Conservation (phyloP, 2,797 vertebrate species). For the Distichodus sexfasciatus region DNA sequence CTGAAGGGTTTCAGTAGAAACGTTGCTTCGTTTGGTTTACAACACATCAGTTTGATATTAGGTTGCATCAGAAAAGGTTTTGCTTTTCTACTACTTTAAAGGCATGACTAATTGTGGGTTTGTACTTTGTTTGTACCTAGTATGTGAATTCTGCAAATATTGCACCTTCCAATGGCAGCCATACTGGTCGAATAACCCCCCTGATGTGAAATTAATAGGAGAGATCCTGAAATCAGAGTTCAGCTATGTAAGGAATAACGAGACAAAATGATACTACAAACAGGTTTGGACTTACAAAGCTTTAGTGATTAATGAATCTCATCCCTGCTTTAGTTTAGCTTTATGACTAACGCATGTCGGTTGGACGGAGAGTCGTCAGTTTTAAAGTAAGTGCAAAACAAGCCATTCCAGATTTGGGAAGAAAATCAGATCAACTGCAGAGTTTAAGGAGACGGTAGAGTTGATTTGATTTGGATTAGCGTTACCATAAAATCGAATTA, state of each 20-base stretch:
- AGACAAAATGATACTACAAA: too few relatives aligned
- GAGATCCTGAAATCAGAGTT: too few relatives aligned
- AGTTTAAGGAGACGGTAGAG: slow-evolving; percentile 56
- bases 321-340: not conserved
- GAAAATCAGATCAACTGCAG: slow-evolving; percentile 33
- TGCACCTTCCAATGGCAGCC: not conserved
- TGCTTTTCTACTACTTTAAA: too few relatives aligned
- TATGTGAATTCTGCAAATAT: not conserved
- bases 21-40: too few relatives aligned
- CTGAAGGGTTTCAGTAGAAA: too few relatives aligned
- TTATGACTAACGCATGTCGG: not conserved
- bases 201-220: not conserved
- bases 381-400: slow-evolving; percentile 15
- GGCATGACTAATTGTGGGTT: too few relatives aligned
- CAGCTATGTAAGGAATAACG: too few relatives aligned
- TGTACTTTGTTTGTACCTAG: not conserved
- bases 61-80: too few relatives aligned
- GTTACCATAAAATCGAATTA: slow-evolving; percentile 56
- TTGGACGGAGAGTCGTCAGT: not conserved
- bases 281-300: too few relatives aligned
- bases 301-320: not conserved
- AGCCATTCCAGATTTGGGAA: not conserved
- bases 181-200: not conserved
- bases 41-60: too few relatives aligned
- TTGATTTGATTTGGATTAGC: slow-evolving; percentile 55